These are phyloP conservation scores for Botia almorhae DNA, from an alignment of 2,797 vertebrate species.

Conservation along the genomic window DNA sequence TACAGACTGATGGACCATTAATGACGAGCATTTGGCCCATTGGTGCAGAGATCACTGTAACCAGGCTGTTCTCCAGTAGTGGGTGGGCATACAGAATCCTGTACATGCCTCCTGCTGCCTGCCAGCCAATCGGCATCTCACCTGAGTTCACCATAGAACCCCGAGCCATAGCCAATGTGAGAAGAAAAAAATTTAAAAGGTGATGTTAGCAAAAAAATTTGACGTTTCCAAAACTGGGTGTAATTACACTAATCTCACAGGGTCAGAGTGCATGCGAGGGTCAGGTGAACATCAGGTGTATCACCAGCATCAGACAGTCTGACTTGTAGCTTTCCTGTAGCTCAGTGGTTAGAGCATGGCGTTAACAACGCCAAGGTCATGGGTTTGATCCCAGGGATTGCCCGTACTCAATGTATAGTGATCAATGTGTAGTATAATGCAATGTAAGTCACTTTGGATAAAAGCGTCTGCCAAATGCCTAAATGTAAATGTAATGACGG, in stretches of 20 bases:
- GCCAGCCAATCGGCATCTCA: slow-evolving; percentile 89
- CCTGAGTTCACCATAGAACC: slow-evolving; percentile 73
- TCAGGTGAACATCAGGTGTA: slow-evolving; percentile 71
- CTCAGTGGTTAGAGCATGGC: too few species aligned
- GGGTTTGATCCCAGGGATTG: too few species aligned
- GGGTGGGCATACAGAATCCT: slow-evolving; percentile 87
- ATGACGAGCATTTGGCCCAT: slow-evolving; percentile 85
- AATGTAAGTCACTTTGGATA: too few species aligned
- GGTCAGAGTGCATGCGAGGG: not conserved
- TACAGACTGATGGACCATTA: slow-evolving; percentile 79
- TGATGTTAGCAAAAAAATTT: too few species aligned
- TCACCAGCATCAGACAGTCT: slow-evolving; percentile 84
- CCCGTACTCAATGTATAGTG: too few species aligned
- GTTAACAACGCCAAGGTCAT: too few species aligned
- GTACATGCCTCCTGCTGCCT: slow-evolving; percentile 78
- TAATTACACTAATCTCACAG: not conserved
- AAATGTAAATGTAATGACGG: too few species aligned
- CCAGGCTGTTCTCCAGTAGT: slow-evolving; percentile 82
- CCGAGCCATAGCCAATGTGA: slow-evolving; percentile 64
- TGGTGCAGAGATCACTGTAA: slow-evolving; percentile 81
- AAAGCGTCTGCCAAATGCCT: too few species aligned
- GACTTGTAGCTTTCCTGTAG: too few species aligned
- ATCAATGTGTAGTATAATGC: too few species aligned
- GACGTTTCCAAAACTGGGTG: not conserved
- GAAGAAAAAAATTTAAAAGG: not conserved